Percentiles rank a stretch among this genome's conserved stretches.
These are phyloP conservation scores for Periphyllus acericola DNA, from an alignment of 2,888 invertebrate species.

Conservation along the genomic window DNA sequence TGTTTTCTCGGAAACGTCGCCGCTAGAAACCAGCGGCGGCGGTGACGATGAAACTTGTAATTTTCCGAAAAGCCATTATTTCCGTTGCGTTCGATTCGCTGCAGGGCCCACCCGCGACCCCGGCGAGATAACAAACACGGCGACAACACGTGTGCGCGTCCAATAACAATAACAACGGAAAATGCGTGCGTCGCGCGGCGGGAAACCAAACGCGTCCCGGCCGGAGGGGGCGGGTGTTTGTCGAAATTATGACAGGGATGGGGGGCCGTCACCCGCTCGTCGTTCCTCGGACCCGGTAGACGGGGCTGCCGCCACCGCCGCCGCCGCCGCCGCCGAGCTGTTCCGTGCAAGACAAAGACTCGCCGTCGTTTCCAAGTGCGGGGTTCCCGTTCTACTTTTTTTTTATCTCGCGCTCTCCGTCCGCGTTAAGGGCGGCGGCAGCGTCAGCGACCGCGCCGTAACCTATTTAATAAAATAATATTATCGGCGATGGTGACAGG, in stretches of 20 bases:
- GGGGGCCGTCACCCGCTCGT: not conserved
- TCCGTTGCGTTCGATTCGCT: not conserved
- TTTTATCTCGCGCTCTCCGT: not conserved
- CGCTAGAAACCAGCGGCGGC: no score
- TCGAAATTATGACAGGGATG: not conserved
- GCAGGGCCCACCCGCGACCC: not conserved
- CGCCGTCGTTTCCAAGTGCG: no score
- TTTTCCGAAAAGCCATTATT: no score
- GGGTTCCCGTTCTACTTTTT: not conserved
- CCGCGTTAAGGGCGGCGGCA: not conserved
- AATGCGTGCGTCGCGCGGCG: no score
- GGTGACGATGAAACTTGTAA: no score
- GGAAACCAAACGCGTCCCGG: not conserved
- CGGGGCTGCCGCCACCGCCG: not conserved
- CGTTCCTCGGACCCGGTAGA: not conserved
- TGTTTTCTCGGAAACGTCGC: not conserved
- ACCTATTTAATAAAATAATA: constrained; percentile 17
- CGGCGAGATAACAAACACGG: not conserved
- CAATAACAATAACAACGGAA: no score
- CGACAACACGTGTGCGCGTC: not conserved
- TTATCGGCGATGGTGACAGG: not conserved
- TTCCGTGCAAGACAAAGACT: not conserved
- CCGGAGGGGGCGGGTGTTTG: not conserved
- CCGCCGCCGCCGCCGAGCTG: not conserved
- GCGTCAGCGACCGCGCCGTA: not conserved